Base-by-base conservation (phyloP, 1,140 invertebrate species). In the Drosophila truncata region DNA sequence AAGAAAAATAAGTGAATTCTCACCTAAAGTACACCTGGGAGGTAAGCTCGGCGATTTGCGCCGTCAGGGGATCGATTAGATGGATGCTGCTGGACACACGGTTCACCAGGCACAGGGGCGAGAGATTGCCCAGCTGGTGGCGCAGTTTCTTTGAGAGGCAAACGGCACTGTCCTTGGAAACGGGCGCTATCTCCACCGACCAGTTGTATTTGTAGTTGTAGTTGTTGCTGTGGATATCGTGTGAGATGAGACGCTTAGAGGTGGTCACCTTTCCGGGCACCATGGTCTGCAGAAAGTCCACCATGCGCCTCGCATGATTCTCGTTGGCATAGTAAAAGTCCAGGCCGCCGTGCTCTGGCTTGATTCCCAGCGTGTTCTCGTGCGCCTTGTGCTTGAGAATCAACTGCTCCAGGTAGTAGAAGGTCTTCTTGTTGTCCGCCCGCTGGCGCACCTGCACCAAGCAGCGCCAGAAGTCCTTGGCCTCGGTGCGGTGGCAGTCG, bases 401-500 rank as follows among this genome's bases (percentile, higher is more conserved):
- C 44, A 99, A 92, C 91, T 99, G 99, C 93, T 99, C 99, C 86
- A 99, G 94, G 92, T 99, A 99, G 92, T 97, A 99, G 91, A 99
- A 98, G 1, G 99, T 99, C 93, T 99, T 99, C 91, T 99, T 99
- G 92, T 99, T 99, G 64, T 97, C 96, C 1, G 96, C 95, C 91
- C 98, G 96, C 90, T 98, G 97, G 46, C 97, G 93, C 1, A 98
- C 95, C 95, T 98, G 97, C 31, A 98, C 97, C 91, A 96, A 80
- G 35, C 98, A 98, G 91, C 96, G 96, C 99, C 99, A 99, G 93
- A 96, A 99, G 93, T 99, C 97, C 93, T 99, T 99, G 0, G 99
- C 99, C 94, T 99, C 99, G 1, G 95, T 96, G 20, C 98, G 95
- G 93, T 99, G 98, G 93, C 99, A 99, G 73, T 99, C 97, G 92